phyloP scores from a whole-genome alignment of 1,140 invertebrate species.

The Brachionus rubens region DNA sequence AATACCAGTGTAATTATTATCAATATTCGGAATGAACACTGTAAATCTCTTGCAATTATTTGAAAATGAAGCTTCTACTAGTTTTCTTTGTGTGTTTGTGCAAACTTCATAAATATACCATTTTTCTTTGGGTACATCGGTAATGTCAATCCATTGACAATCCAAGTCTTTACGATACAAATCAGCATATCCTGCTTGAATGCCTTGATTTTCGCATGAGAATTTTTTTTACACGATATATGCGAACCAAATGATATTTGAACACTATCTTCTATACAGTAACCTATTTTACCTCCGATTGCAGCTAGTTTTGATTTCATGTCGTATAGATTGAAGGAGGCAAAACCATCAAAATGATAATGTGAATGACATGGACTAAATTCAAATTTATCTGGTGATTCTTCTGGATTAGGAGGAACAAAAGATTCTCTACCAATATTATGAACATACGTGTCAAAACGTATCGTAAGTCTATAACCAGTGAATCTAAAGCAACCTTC shows the following conservation, averaged over 20 bases:
- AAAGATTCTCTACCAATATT: background rate
- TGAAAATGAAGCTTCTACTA: background rate
- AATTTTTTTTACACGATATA: constrained; percentile 1
- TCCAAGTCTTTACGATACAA: constrained; percentile 10
- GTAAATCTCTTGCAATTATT: constrained; percentile 18
- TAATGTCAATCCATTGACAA: constrained; percentile 28
- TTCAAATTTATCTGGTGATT: background rate
- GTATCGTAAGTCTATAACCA: background rate
- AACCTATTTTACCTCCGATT: background rate
- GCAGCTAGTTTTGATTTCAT: background rate
- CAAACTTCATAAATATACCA: constrained; percentile 30
- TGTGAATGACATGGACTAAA: constrained; percentile 23
- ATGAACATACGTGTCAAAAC: constrained; percentile 1
- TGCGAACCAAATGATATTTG: background rate
- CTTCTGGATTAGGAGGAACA: background rate
- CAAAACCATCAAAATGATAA: constrained; percentile 25
- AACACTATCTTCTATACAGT: constrained; percentile 3
- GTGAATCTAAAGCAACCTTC: background rate
- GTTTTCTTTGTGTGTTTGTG: constrained; percentile 1
- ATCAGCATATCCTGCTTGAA: constrained; percentile 12
- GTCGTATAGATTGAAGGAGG: background rate
- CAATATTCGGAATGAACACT: background rate
- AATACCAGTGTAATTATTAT: background rate
- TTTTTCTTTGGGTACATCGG: background rate
- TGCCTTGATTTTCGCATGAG: background rate